phyloP scores from a whole-genome alignment of 2,797 vertebrate genomes.

The Oreochromis mossambicus region DNA sequence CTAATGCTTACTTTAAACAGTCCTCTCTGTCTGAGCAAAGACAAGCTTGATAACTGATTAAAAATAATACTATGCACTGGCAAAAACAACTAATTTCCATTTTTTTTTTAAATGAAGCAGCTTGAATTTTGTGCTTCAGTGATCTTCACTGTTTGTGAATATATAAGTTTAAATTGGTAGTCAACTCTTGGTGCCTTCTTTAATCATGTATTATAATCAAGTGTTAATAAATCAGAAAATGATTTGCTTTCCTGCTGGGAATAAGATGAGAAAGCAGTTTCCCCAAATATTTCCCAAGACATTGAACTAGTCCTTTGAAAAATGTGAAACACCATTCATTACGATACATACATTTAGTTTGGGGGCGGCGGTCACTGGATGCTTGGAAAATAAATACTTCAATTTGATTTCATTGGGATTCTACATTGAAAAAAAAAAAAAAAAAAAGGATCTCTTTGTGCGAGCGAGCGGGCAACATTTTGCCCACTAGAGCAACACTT shows the following conservation, averaged over 20 bases:
- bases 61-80: background rate
- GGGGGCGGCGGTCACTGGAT: conserved; percentile 12
- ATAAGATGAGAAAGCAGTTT: background rate
- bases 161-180: background rate
- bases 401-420: conserved; percentile 55
- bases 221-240: background rate
- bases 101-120: background rate
- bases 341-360: conserved; percentile 31
- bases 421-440: background rate
- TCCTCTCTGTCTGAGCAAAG: background rate
- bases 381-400: conserved; percentile 54
- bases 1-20: background rate
- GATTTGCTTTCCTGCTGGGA: background rate
- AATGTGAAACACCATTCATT: background rate
- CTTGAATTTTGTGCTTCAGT: background rate
- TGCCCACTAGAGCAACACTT: conserved; percentile 46
- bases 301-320: background rate
- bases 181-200: background rate
- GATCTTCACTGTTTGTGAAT: background rate
- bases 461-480: conserved; percentile 23
- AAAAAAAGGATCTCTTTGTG: conserved; percentile 5
- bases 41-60: background rate
- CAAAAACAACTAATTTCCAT: background rate
- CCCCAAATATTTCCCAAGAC: background rate
- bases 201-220: background rate